Base-by-base conservation (phyloP, 2,797 vertebrate genomes). In the Diplodus puntazzo region DNA sequence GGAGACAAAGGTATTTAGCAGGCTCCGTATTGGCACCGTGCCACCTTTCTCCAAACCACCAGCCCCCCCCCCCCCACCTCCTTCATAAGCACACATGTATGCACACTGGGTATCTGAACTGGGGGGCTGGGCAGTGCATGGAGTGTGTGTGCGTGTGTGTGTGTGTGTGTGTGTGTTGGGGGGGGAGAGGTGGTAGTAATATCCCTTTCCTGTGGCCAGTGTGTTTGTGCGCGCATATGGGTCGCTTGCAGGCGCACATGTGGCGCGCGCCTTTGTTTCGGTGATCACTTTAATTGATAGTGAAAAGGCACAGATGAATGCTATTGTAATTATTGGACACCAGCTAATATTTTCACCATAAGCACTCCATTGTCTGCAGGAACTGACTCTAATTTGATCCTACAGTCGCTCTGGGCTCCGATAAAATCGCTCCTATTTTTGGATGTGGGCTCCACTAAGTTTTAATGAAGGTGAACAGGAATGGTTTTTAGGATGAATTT, bases 1-100 rank as follows among this genome's bases (percentile, higher is more conserved):
- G 75, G 79, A 94, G 92, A 95, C 94, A 94, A 94, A 94, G 92
- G 92, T 94, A 92, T 94, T 94, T 93, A 93, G 91, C 86, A 86
- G 88, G 79, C 88, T 89, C 71, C 20, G 46, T 82, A 67, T 84
- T 95, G 95, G 95, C 94, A 88, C 82, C 0, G 75, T 91, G 94
- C 94, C 95, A 95, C 91, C 85, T 91, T 92, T 92, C 88, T 93
- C 90, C 88, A 82, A 85, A 75, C 86, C 74, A 79, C 72, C 88
- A 64, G 57, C 59, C 62, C 34, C 64, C 34, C 46, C 34, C 64
- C 27, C 2, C 2, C 52, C 53, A 5, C 74, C 55, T 59, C 23
- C 30, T 11, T 79, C 80, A 85, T 80, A 73, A 88, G 79, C 81
- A 75, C 84, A 82, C 78, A 89, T 72, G 77, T 83, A 83, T 80